A percentile compares a stretch with the other conserved stretches of the same genome.
Conservation (phyloP, 64 coral and sea anemone species). For the Pachyseris speciosa region DNA sequence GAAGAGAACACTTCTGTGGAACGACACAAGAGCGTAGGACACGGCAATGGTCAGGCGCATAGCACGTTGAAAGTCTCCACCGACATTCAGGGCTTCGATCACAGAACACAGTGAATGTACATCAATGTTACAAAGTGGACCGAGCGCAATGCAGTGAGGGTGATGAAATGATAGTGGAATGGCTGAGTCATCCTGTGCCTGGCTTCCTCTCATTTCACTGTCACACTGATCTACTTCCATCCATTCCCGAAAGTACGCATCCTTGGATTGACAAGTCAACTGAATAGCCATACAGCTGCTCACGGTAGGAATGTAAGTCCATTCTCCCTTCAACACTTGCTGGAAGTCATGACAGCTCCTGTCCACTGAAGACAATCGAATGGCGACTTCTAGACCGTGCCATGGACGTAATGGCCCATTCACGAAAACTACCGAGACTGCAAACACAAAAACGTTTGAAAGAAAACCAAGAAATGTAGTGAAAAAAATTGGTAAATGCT, state of each 20-base stretch:
- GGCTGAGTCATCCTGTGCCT: not conserved
- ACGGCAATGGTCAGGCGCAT: conserved; percentile 30
- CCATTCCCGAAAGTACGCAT: not conserved
- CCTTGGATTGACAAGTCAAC: conserved; percentile 12
- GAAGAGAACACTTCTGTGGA: conserved; percentile 5
- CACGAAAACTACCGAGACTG: conserved; percentile 16
- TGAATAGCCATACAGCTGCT: conserved; percentile 26
- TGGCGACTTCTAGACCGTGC: conserved; percentile 60
- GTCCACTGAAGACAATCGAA: conserved; percentile 17
- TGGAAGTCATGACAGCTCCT: conserved; percentile 21
- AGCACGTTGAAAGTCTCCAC: not conserved
- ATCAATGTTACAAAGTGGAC: not conserved
- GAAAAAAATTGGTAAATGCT: too few species aligned
- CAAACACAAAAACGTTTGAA: not conserved
- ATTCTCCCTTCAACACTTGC: conserved; percentile 4
- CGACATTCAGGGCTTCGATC: conserved; percentile 39
- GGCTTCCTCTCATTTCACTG: not conserved
- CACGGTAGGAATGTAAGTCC: not conserved
- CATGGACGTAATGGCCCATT: conserved; percentile 18
- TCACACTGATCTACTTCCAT: not conserved
- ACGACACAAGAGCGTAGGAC: conserved; percentile 2
- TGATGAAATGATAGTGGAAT: not conserved
- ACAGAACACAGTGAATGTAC: conserved; percentile 58
- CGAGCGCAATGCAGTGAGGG: conserved; percentile 44
- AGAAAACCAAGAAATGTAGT: not conserved